Percentiles rank a stretch among this genome's conserved stretches.
phyloP scores from a whole-genome alignment of 53 echinoderm and acorn worm genomes.

The Stichopus horrens region DNA sequence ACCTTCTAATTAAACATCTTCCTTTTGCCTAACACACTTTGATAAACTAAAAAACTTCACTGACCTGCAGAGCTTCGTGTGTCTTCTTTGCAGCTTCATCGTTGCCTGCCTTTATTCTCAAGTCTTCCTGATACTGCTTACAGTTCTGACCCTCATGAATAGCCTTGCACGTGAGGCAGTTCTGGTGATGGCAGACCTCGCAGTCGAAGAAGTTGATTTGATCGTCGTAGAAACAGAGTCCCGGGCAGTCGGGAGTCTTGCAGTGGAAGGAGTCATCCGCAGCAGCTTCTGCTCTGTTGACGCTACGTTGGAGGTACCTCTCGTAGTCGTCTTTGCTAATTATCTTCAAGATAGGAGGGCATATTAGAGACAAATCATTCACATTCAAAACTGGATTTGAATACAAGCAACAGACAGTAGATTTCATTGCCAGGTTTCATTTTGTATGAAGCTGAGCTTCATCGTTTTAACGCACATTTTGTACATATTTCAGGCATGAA shows the following conservation, averaged over 20 bases:
- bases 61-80: conserved; percentile 74
- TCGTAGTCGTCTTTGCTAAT: conserved; percentile 64
- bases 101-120: conserved; percentile 71
- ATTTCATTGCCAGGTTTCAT: background rate
- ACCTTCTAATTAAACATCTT: too few relatives aligned
- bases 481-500: background rate
- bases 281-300: conserved; percentile 69
- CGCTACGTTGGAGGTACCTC: conserved; percentile 75
- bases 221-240: conserved; percentile 96
- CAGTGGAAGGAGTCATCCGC: conserved; percentile 91
- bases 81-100: conserved; percentile 88
- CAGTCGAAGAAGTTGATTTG: conserved; percentile 89
- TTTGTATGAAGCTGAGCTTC: background rate
- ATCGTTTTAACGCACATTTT: background rate
- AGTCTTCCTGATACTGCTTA: conserved; percentile 90
- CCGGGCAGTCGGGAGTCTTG: conserved; percentile 85
- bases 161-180: conserved; percentile 96
- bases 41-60: background rate
- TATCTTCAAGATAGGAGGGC: conserved; percentile 51
- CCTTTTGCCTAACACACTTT: too few relatives aligned
- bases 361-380: background rate
- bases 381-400: too few relatives aligned
- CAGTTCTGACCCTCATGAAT: conserved; percentile 92
- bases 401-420: background rate
- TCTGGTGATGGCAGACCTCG: conserved; percentile 71